Evolutionary conservation across 2,888 invertebrate genomes (phyloP), one percentile per base, ranked within the genome.

Genomic region (Caenorhabditis sp.): DNA sequence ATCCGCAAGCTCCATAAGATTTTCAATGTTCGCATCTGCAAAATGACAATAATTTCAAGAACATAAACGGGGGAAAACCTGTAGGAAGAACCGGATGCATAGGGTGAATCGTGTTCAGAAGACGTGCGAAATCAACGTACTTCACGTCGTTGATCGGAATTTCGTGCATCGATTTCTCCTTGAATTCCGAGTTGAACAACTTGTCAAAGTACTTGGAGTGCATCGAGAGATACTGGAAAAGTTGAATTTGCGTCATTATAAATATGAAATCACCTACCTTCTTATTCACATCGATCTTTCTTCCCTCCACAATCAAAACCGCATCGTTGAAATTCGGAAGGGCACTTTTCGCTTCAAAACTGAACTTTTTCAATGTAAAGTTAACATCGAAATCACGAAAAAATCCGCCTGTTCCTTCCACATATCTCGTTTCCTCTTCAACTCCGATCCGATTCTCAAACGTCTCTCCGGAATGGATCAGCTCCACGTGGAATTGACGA

Each of bases 111-210:
- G 50, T 8, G 15, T 22, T 44, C 35, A 69, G 20, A 18, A 69
- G 18, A 58, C 26, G 18, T 5, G 50, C 50, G 22, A 69, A 69
- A 28, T 69, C 18, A 8, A 26, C 37, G 13, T 44, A 51, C 9
- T 35, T 8, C 8, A 69, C 69, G 20, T 69, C 69, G 1, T 69
- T n/a, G n/a, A 69, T 69, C 18, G 32, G 18, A 18, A 69, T 60
- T 37, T 60, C 60, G 0, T 24, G 0, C 60, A 69, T 69, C 13
- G 69, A 51, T 60, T 69, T 69, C 20, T 69, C 69, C 15, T 69
- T 69, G 60, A 69, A 60, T 9, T 51, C 50, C 37, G 51, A 50
- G 18, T 69, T 60, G 60, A 69, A 69, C 8, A 69, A 24, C 3
- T 47, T 22, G 32, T 58, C 9, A 35, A 69, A 69, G 9, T 58